Base-by-base conservation (phyloP, 2,113 vertebrate genomes). In the Barnardius zonarius region DNA sequence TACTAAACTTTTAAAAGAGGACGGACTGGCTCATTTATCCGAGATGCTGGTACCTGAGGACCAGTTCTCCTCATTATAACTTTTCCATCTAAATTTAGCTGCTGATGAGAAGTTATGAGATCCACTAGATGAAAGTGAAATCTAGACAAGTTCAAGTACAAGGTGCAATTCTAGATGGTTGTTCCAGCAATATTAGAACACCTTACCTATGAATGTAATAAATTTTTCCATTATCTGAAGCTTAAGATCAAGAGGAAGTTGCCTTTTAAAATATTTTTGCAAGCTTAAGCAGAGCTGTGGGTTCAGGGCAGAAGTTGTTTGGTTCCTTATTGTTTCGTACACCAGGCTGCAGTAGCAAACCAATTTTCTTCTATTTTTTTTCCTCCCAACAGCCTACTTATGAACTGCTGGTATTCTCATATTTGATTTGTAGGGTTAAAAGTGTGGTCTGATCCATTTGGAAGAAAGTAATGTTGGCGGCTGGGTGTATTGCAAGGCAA, bases 371-470 rank as follows among this genome's bases (percentile, higher is more conserved):
- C 27, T 37, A 7, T 41, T 33, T 73, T 18, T 18, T 63, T 51
- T 43, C 2, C 19, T 59, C 27, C 33, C 33, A 69, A 49, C 10
- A 28, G 23, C 88, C n/a, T 88, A 62, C 35, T 49, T 43, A 24
- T 86, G 62, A 91, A 86, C 69, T 77, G 57, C 68, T 90, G 90
- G 48, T 93, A 33, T 94, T 92, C 39, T 90, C 72, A n/a, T 85
- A 18, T 93, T 83, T 97, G 83, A 72, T 97, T 97, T 97, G 9
- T 95, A 98, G 98, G 98, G 83, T 94, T 98, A 83, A 98, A 98
- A 98, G 98, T 98, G 67, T 98, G 98, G 98, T 98, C 98, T 75
- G 98, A 98, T 97, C 98, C 98, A 15, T 98, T 98, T 96, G 96
- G 97, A 97, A 98, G 98, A 93, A 98, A 98, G 66, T 98, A 88